These are phyloP conservation scores for Epinotia ramella DNA, from an alignment of 2,888 invertebrate species.

Conservation along the genomic window DNA sequence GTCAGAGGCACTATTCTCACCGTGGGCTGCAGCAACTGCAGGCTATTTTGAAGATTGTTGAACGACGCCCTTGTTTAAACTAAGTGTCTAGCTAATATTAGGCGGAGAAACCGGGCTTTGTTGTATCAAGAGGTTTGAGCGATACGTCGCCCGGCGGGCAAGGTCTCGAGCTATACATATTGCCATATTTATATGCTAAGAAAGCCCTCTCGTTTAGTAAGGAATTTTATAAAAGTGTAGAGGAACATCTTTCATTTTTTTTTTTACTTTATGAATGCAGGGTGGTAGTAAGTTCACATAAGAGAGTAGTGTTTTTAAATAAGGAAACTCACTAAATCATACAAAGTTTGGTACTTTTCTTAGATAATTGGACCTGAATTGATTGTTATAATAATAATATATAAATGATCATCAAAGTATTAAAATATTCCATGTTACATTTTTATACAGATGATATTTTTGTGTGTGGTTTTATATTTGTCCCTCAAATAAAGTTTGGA, in stretches of 20 bases:
- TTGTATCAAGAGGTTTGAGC: slow-evolving; percentile 41
- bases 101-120: slow-evolving; percentile 37
- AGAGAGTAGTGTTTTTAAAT: no score
- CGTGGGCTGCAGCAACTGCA: slow-evolving; percentile 38
- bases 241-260: not conserved
- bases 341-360: no score
- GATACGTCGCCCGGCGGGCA: slow-evolving; percentile 32
- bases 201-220: slow-evolving; percentile 13
- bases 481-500: no score
- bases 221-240: slow-evolving; percentile 8
- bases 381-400: no score
- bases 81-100: slow-evolving; percentile 44
- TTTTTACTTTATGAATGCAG: not conserved
- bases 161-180: slow-evolving; percentile 27
- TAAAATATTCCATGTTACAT: no score
- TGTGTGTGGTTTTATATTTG: no score
- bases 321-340: no score
- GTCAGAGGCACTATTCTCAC: slow-evolving; percentile 48
- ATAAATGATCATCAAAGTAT: no score
- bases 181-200: slow-evolving; percentile 31
- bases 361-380: no score
- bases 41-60: slow-evolving; percentile 48
- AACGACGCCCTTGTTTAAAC: slow-evolving; percentile 43
- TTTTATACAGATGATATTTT: no score
- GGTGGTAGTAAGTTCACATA: not conserved